A percentile compares a stretch with the other conserved stretches of the same genome.
Evolutionary conservation across 2,113 vertebrate genomes (phyloP).

Genomic region (Steatornis caripensis): DNA sequence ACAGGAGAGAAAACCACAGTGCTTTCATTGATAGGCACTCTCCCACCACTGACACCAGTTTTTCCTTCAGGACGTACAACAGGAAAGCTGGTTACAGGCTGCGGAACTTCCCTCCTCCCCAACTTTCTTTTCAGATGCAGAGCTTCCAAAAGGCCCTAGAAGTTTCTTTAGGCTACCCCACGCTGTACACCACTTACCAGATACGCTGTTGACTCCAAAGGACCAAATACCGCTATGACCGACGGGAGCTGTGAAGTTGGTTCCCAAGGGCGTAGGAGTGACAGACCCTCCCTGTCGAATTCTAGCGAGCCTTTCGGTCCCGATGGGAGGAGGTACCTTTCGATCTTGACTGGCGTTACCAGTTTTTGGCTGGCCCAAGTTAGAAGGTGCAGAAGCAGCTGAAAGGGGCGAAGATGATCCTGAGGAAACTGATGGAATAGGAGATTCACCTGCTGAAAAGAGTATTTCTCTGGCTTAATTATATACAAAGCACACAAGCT

Average conservation of each 20-base stretch:
- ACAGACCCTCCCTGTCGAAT: slow-evolving; percentile 96
- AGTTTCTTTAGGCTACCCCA: fast-evolving
- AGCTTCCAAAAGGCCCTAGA: not conserved
- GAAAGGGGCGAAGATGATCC: slow-evolving; percentile 90
- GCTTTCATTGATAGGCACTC: fast-evolving
- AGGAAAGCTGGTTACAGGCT: fast-evolving
- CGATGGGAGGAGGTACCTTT: slow-evolving; percentile 95
- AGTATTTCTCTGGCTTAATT: slow-evolving; percentile 76
- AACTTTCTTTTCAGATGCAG: not conserved
- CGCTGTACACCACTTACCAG: slow-evolving; percentile 75
- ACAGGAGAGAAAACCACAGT: not conserved
- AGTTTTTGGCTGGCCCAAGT: slow-evolving; percentile 86
- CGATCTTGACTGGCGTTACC: slow-evolving; percentile 84
- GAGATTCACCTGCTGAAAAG: slow-evolving; percentile 89
- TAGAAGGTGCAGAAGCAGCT: slow-evolving; percentile 83
- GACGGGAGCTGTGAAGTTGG: slow-evolving; percentile 92
- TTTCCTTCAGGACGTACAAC: not conserved
- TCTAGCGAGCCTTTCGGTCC: slow-evolving; percentile 91
- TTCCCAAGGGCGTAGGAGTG: slow-evolving; percentile 87
- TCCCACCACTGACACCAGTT: not conserved
- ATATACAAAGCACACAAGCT: not conserved
- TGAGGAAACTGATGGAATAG: slow-evolving; percentile 90
- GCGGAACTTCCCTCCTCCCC: not conserved
- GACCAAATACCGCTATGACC: slow-evolving; percentile 98
- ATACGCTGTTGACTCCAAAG: slow-evolving; percentile 92